Evolutionary conservation across 1,140 invertebrate genomes (phyloP), one percentile per base, ranked within the genome.

Genomic region (Leptonema lineaticorne): DNA sequence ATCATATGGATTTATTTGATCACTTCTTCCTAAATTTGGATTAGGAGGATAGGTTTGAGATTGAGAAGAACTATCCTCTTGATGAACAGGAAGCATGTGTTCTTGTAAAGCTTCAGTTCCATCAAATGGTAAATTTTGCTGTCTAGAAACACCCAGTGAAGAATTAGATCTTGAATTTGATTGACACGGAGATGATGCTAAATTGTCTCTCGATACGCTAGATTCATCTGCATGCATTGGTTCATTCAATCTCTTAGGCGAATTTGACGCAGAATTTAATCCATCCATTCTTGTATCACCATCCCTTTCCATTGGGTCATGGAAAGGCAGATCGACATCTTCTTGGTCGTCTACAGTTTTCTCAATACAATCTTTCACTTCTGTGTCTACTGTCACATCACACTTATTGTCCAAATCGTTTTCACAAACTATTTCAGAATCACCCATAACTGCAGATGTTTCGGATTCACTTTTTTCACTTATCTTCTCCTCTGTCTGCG

Each of bases 201-300:
- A 24, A 16, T 60, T 64, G 18, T 73, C 71, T 58, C 75, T 60
- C 68, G 76, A 70, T 70, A 76, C 56, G 75, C 75, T 64, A 71
- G 74, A 73, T 72, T 73, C 66, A 69, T 73, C 59, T 56, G 68
- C 66, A 70, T 60, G 73, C 65, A 62, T 68, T 71, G 29, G 29
- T 41, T 69, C 67, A 46, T 59, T 63, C 62, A 68, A 22, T 29
- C 65, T 63, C 41, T 73, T 73, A 0, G 71, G 71, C 2, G 71
- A 73, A 50, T 73, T 70, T 0, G 71, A 73, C 1, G 50, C 50
- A 18, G 67, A 72, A 24, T 69, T 46, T 2, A 50, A 45, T 14
- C 62, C 59, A 11, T 62, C 58, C 58, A 69, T 63, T 37, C 65
- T 68, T 28, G 56, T 67, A 9, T 67, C 70, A 1, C 27, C 63